A percentile compares a stretch with the other conserved stretches of the same genome.
Conservation (phyloP, 2,797 vertebrate genomes). For the Centroberyx gerrardi region DNA sequence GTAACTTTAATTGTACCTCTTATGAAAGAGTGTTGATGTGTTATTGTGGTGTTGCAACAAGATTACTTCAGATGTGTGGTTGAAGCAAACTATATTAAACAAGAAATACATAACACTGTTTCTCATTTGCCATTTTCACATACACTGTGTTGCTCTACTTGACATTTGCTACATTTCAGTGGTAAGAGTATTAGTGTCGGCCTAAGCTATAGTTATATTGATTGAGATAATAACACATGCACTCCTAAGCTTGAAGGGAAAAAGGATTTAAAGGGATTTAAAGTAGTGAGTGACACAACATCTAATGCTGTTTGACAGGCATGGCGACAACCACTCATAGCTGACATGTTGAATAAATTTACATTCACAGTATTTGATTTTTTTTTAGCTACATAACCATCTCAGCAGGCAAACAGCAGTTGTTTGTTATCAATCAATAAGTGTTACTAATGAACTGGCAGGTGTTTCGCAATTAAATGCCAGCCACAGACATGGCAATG, state of each 20-base stretch:
- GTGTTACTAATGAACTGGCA: not conserved
- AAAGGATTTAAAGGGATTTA: slow-evolving; percentile 1
- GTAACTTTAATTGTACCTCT: slow-evolving; percentile 64
- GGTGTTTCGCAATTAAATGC: slow-evolving; percentile 2
- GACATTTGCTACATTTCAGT: not conserved
- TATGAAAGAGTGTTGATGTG: slow-evolving; percentile 66
- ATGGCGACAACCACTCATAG: slow-evolving; percentile 49
- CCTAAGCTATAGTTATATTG: not conserved
- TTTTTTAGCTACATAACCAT: slow-evolving; percentile 20
- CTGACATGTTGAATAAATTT: slow-evolving; percentile 54
- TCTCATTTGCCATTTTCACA: slow-evolving; percentile 30
- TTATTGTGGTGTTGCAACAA: slow-evolving; percentile 74
- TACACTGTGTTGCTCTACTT: not conserved
- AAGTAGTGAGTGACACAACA: slow-evolving; percentile 53
- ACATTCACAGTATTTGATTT: slow-evolving; percentile 2
- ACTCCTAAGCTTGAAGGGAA: slow-evolving; percentile 16
- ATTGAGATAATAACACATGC: slow-evolving; percentile 18
- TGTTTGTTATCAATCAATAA: slow-evolving; percentile 3
- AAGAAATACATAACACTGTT: slow-evolving; percentile 33
- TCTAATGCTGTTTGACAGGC: slow-evolving; percentile 60
- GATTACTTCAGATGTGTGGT: slow-evolving; percentile 63
- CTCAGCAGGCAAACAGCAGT: not conserved
- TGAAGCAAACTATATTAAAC: slow-evolving; percentile 73
- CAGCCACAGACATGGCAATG: not conserved
- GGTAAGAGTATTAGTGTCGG: not conserved